phyloP scores from a whole-genome alignment of 2,888 invertebrate genomes.

The Apantesis nais region DNA sequence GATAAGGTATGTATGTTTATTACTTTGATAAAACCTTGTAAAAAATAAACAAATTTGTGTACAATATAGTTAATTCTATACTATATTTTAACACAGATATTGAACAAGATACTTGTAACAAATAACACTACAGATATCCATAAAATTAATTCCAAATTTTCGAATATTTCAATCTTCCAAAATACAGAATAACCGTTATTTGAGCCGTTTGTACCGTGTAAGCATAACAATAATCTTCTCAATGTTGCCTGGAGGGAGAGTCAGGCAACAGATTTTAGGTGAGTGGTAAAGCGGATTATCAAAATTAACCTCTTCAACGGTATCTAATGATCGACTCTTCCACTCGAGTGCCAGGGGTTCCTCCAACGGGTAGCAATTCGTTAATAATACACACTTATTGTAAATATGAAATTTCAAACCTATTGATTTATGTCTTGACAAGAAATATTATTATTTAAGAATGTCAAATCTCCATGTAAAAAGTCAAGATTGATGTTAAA shows the following conservation, averaged over 20 bases:
- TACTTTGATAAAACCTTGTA: too few species aligned
- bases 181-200: slow-evolving; percentile 12
- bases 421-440: slow-evolving; percentile 10
- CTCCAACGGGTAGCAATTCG: slow-evolving; percentile 36
- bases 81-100: slow-evolving; percentile 5
- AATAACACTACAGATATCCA: not conserved
- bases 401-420: slow-evolving; percentile 31
- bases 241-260: slow-evolving; percentile 38
- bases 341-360: slow-evolving; percentile 62
- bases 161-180: slow-evolving; percentile 12
- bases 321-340: slow-evolving; percentile 74
- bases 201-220: slow-evolving; percentile 29
- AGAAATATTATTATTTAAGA: not conserved
- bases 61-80: not conserved
- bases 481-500: not conserved
- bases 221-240: slow-evolving; percentile 44
- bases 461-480: not conserved
- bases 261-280: slow-evolving; percentile 58
- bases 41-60: too few species aligned
- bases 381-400: slow-evolving; percentile 42
- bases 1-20: too few species aligned
- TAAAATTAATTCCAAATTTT: slow-evolving; percentile 12
- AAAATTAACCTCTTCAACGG: slow-evolving; percentile 79
- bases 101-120: slow-evolving; percentile 7
- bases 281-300: slow-evolving; percentile 77